Evolutionary conservation across 2,113 vertebrate genomes (phyloP).

Genomic region (Emydocephalus ijimae): DNA sequence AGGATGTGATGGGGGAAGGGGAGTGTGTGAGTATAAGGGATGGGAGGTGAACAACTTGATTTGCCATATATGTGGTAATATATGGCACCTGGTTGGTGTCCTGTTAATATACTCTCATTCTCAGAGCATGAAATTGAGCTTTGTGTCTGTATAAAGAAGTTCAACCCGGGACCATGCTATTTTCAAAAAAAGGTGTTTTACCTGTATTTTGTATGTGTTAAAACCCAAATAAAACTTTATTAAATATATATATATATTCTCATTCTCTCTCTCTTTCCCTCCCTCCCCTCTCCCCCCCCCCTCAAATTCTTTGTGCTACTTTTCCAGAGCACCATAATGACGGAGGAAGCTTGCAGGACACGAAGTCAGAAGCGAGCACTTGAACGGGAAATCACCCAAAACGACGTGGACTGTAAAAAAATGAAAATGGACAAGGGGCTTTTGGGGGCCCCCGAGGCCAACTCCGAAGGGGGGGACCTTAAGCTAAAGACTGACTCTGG

Average conservation of each 20-base stretch:
- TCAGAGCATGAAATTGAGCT: neutral
- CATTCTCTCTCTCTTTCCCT: neutral
- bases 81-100: neutral
- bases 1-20: too few relatives aligned
- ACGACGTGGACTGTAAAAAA: conserved; percentile 82
- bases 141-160: too few relatives aligned
- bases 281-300: neutral
- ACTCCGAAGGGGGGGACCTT: conserved; percentile 58
- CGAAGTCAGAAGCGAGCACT: conserved; percentile 94
- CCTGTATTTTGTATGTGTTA: too few relatives aligned
- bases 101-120: neutral
- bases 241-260: neutral
- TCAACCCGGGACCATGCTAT: too few relatives aligned
- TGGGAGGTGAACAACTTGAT: neutral
- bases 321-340: conserved; percentile 76
- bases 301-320: neutral
- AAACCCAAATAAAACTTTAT: too few relatives aligned
- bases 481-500: conserved; percentile 71
- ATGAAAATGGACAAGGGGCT: conserved; percentile 81
- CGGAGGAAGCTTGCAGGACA: conserved; percentile 90
- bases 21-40: neutral
- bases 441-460: conserved; percentile 49
- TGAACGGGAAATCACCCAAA: conserved; percentile 75
- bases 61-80: neutral
- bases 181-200: too few relatives aligned